Base-by-base conservation (phyloP, 2,888 invertebrate species). In the Choristoneura rosaceana region DNA sequence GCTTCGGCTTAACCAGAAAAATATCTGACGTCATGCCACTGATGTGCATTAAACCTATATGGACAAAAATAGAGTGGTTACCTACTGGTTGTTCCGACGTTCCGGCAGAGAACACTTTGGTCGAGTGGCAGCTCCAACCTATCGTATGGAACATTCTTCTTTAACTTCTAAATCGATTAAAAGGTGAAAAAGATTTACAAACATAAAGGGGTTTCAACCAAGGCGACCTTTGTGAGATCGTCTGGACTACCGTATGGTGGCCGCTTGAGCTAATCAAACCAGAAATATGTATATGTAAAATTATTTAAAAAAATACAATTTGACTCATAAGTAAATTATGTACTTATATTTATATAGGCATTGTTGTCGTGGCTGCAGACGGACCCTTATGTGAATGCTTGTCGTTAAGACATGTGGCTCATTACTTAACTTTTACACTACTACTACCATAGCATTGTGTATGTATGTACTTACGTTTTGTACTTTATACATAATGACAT, bases 401-500 rank as follows among this genome's bases (percentile, higher is more conserved):
- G 73, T 64, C 64, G 14, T 14, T 45, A 64, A 64, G 68, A 69
- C 71, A 64, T 50, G 33, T 64, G 73, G 73, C 73, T 73, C 73
- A 73, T 64, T 63, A 69, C 69, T 73, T 69, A 73, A 69, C 58
- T 34, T 45, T 43, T 60, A 66, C 66, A 65, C 60, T 63, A 63
- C 67, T 64, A 64, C 67, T 64, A 64, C 68, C 41, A 73, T 73
- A 73, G 68, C 62, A 69, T 64, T 63, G 68, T 73, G 73, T 69
- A 69, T 73, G 70, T 64, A 74, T 76, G 75, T 74, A 79, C 79
- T 78, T 78, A 81, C 81, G 82, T 83, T 83, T 84, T 87, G 85
- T 88, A 88, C 81, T 88, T 85, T 87, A 90, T 87, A 87, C 84
- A 87, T 87, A 86, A 78, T 69, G 73, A 80, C 76, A 77, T 78